Percentiles rank a stretch among this genome's conserved stretches.
Conservation (phyloP, 2,113 vertebrate species). For the Odontophorus gujanensis region DNA sequence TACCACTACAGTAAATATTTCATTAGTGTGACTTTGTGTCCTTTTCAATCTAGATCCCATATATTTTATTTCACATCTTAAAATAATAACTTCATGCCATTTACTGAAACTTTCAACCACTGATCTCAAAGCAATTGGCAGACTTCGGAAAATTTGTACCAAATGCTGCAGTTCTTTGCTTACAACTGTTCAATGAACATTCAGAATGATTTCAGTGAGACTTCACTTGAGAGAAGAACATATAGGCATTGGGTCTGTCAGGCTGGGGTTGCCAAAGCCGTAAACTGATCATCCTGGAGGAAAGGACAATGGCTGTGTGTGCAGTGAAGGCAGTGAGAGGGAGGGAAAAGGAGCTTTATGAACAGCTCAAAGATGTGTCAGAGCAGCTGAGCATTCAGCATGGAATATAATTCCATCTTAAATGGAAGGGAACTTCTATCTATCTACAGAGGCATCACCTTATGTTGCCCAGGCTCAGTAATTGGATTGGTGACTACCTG, state of each 20-base stretch:
- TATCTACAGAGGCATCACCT: not conserved
- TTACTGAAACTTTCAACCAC: not conserved
- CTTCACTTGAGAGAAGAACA: not conserved
- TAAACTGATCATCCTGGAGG: not conserved
- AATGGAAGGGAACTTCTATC: not conserved
- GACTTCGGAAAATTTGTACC: not conserved
- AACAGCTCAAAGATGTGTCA: not conserved
- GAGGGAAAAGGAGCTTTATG: not conserved
- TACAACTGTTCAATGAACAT: not conserved
- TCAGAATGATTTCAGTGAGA: not conserved
- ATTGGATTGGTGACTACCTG: fast-evolving
- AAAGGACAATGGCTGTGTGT: not conserved
- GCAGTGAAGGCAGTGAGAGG: fast-evolving
- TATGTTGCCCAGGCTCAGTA: not conserved
- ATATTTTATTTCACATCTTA: not conserved
- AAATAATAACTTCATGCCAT: not conserved
- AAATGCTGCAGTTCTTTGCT: not conserved
- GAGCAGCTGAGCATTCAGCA: fast-evolving
- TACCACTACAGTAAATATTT: not conserved
- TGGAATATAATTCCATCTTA: not conserved
- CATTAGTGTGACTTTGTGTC: not conserved
- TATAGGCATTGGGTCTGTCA: not conserved
- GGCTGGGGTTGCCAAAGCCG: fast-evolving
- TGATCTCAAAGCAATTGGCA: not conserved
- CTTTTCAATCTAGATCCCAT: not conserved